Evolutionary conservation across 2,113 vertebrate genomes (phyloP).

Genomic region (Zosterops hypoxanthus): DNA sequence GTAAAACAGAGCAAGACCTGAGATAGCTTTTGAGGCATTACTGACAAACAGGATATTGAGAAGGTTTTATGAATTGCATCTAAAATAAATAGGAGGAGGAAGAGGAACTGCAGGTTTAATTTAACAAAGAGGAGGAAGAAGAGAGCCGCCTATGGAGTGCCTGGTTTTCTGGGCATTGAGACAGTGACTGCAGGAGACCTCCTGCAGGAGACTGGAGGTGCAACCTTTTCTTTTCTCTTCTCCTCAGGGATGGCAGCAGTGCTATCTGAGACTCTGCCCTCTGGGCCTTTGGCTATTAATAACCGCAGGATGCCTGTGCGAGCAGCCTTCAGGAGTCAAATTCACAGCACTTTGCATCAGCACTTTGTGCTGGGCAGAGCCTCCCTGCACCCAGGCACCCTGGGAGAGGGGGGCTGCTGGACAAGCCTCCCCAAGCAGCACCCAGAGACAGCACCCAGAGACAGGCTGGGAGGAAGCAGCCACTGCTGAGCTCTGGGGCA

Average conservation of each 20-base stretch:
- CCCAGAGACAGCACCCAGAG: not conserved
- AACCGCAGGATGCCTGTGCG: slow-evolving; percentile 84
- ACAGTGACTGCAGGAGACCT: not conserved
- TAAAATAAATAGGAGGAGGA: not conserved
- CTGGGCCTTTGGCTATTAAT: slow-evolving; percentile 83
- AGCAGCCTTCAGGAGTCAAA: slow-evolving; percentile 85
- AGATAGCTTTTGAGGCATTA: not conserved
- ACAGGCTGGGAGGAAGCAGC: slow-evolving; percentile 7
- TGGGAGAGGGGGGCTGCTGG: not conserved
- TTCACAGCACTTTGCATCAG: slow-evolving; percentile 84
- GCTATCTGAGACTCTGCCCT: slow-evolving; percentile 74
- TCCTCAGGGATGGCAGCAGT: slow-evolving; percentile 25
- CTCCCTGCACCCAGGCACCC: slow-evolving; percentile 18
- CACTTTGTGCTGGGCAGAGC: slow-evolving; percentile 79
- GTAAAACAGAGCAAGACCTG: not conserved
- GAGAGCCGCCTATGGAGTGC: not conserved
- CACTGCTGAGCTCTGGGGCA: not conserved
- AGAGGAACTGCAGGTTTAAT: not conserved
- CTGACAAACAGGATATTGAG: not conserved
- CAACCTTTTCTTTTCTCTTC: slow-evolving; percentile 49
- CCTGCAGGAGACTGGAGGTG: not conserved
- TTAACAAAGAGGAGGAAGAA: not conserved
- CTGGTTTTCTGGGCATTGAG: not conserved
- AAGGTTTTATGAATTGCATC: not conserved
- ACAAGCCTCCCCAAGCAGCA: slow-evolving; percentile 10